Evolutionary conservation across 2,797 vertebrate species (phyloP).

Genomic region (Manis javanica): DNA sequence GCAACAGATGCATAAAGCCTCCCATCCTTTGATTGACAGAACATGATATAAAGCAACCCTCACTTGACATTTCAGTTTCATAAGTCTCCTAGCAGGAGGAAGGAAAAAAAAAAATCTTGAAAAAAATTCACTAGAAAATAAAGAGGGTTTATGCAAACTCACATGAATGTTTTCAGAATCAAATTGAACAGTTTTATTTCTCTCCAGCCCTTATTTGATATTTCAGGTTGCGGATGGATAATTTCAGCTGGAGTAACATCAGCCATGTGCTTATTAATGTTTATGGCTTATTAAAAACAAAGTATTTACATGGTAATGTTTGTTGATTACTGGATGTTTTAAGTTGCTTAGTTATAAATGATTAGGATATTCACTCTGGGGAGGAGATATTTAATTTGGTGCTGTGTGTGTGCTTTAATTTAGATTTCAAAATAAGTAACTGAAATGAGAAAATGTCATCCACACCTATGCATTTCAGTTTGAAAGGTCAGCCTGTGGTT

Average conservation of each 20-base stretch:
- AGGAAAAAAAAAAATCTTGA: conserved; percentile 73
- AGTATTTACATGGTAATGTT: conserved; percentile 81
- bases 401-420: conserved; percentile 73
- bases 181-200: conserved; percentile 74
- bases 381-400: conserved; percentile 79
- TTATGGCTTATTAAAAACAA: conserved; percentile 78
- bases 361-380: conserved; percentile 72
- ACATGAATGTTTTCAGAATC: conserved; percentile 83
- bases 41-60: conserved; percentile 95
- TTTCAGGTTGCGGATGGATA: conserved; percentile 72
- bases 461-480: conserved; percentile 74
- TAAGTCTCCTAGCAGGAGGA: conserved; percentile 93
- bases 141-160: conserved; percentile 91
- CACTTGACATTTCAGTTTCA: conserved; percentile 98
- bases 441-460: conserved; percentile 75
- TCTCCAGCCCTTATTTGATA: conserved; percentile 78
- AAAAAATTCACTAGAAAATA: conserved; percentile 92
- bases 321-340: conserved; percentile 75
- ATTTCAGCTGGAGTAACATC: conserved; percentile 76
- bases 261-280: conserved; percentile 80
- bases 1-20: conserved; percentile 94
- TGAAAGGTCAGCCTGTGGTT: conserved; percentile 74
- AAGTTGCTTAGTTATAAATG: conserved; percentile 78
- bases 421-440: conserved; percentile 79
- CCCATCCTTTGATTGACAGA: conserved; percentile 94